Conservation (phyloP, 2,113 vertebrate species). For the Perccottus glenii region DNA sequence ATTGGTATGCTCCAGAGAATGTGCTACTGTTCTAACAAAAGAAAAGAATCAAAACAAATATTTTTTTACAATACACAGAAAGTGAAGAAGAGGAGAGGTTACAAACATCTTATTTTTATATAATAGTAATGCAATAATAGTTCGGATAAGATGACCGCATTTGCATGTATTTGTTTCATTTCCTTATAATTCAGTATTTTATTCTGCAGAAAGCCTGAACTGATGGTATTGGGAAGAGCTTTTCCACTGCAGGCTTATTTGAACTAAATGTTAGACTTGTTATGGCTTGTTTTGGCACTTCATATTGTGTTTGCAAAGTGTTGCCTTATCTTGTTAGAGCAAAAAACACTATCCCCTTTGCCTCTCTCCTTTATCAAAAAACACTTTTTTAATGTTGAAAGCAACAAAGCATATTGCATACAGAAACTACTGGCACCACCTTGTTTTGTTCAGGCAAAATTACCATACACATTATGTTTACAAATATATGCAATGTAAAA, state of each 20-base stretch:
- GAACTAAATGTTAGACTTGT: background rate
- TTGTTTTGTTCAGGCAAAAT: too few species aligned
- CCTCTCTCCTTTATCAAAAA: background rate
- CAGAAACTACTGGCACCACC: too few species aligned
- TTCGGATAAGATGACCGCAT: background rate
- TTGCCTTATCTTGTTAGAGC: background rate
- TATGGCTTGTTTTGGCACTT: background rate
- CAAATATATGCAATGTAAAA: too few species aligned
- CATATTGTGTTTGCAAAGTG: background rate
- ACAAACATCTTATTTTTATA: background rate
- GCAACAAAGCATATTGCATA: too few species aligned
- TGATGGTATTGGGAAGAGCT: too few species aligned
- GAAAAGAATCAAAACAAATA: too few species aligned
- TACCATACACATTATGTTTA: too few species aligned
- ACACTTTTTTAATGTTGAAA: background rate
- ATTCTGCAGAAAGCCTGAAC: background rate
- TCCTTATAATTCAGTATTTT: background rate
- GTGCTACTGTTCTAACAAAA: background rate
- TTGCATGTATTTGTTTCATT: background rate
- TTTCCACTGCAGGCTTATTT: background rate
- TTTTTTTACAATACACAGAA: background rate
- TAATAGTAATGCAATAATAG: background rate
- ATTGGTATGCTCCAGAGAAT: background rate
- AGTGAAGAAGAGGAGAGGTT: background rate
- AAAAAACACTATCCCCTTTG: background rate